Evolutionary conservation across 2,888 invertebrate species (phyloP), one percentile per base, ranked within the genome.

Genomic region (Hypselothyrea guttata): DNA sequence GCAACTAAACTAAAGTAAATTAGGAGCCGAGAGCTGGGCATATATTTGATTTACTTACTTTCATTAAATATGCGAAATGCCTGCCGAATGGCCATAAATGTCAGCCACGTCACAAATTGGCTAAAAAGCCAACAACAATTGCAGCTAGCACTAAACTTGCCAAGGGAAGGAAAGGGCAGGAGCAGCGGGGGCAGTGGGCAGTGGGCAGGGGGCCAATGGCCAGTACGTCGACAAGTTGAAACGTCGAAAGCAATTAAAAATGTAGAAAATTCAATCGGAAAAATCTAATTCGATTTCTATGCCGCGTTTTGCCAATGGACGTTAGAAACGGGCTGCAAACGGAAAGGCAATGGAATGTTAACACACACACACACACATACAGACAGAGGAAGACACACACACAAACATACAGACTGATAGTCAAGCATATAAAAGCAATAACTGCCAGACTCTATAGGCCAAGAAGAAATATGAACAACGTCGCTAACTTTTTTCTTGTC

Each of bases 251-350:
- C 88, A 88, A 88, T 88, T 88, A 88, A 88, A 88, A 88, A 87
- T 88, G 85, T 85, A 88, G 87, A 87, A 88, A 88, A 88, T 87
- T 88, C 87, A 88, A 88, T 88, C 86, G 88, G 87, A 87, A 88
- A 87, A 85, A 87, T 88, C 88, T 88, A 88, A 88, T 88, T 88
- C 87, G 84, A 88, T 88, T 88, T 85, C 78, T 78, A 76, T 78
- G 78, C 77, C 75, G 77, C 74, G 78, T 73, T 70, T 81, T 69
- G 71, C 77, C 75, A 74, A 78, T 78, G 75, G 56, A 58, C 76
- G 62, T 67, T 22, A 62, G 66, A 47, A 58, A 37, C 47, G 59
- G 42, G 31, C 65, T 52, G 60, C 60, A 60, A 57, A 64, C 56
- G 56, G 63, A 69, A 64, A 60, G 63, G 41, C 60, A 48, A 54